Conservation (phyloP, 2,113 vertebrate genomes). For the Anhinga rufa region DNA sequence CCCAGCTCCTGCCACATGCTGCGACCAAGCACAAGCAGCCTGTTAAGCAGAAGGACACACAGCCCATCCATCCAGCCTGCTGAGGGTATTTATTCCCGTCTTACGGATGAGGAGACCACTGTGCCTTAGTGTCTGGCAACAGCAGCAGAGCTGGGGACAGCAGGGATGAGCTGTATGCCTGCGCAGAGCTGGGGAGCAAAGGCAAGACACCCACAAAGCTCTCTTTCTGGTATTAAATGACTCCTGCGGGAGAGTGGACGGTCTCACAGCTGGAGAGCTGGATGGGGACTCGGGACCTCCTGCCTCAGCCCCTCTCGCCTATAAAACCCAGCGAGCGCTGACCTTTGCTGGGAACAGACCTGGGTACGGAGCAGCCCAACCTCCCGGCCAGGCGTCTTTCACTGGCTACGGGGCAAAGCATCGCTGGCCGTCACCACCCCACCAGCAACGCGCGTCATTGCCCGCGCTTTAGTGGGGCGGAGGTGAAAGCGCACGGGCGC, state of each 20-base stretch:
- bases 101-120: not conserved
- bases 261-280: not conserved
- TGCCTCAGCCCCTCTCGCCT: not conserved
- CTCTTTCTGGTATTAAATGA: not conserved
- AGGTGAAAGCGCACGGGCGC: fast-evolving
- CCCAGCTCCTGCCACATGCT: not conserved
- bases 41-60: not conserved
- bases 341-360: too few species aligned
- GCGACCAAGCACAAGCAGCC: not conserved
- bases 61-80: not conserved
- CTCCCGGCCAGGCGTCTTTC: not conserved
- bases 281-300: not conserved
- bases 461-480: fast-evolving
- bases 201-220: not conserved
- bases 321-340: not conserved
- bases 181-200: not conserved
- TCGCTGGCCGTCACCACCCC: not conserved
- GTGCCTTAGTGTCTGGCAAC: too few species aligned
- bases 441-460: fast-evolving
- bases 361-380: fast-evolving
- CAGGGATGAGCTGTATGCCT: not conserved
- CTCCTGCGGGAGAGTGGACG: not conserved
- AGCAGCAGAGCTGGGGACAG: not conserved
- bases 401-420: not conserved
- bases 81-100: too few species aligned